Base-by-base conservation (phyloP, 2,888 invertebrate genomes). In the Ernsta delagoae region DNA sequence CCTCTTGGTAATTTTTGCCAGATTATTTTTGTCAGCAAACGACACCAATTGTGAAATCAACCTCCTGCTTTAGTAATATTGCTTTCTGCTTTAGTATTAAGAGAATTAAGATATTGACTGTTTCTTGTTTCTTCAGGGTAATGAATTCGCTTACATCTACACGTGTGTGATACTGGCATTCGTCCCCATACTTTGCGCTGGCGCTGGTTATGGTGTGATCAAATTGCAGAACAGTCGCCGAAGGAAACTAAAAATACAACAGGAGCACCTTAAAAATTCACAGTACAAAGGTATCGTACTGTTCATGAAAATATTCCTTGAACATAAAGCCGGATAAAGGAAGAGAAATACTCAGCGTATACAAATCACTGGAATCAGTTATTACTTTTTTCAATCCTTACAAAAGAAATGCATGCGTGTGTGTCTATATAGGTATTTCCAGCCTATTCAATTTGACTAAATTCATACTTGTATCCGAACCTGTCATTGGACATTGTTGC, bases 71-170 rank as follows among this genome's bases (percentile, higher is more conserved):
- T 16, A 16, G 43, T 9, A 43, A 43, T 39, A 39, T 7, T 39
- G 1, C 1, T 16, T 16, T 7, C 39, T 39, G 5, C 39, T 39
- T 39, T 39, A 39, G 39, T 39, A 39, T 39, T 39, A 39, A 7
- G 5, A 39, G 5, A 39, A 39, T 39, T 39, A 39, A 39, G 39
- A 39, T 39, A 39, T 39, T 39, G 16, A 16, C 16, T 16, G 1
- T 16, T 16, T 39, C 39, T 5, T 43, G 45, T 63, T 16, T 56
- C n/a, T 71, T 5, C 93, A 98, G 95, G 99, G 99, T 31, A 99
- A 98, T 79, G 99, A 99, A 87, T 94, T 99, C 70, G 97, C 98
- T n/a, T 99, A 98, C 92, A 99, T 99, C 80, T 98, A 98, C 88
- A 97, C 97, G 0, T 99, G 99, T 83, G 95, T 99, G 9, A 97